Conservation (phyloP, 2,113 vertebrate genomes). For the Ariopsis seemanni region DNA sequence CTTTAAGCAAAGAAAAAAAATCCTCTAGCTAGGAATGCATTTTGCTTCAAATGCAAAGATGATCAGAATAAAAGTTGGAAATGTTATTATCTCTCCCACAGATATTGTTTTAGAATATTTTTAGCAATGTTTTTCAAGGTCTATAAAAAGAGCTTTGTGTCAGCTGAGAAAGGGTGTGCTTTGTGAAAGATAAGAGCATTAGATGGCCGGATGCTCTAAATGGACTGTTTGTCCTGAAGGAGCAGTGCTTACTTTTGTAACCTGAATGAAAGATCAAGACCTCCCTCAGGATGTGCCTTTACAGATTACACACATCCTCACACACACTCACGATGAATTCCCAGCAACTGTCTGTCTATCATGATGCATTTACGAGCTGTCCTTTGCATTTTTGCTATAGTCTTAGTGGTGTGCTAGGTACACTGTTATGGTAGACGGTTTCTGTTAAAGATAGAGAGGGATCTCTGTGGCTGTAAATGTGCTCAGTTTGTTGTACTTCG, state of each 20-base stretch:
- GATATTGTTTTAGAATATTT: constrained; percentile 12
- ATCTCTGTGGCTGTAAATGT: background rate
- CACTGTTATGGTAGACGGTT: background rate
- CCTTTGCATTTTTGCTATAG: background rate
- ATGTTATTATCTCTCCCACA: background rate
- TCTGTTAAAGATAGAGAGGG: background rate
- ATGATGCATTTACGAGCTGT: background rate
- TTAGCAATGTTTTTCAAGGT: constrained; percentile 9
- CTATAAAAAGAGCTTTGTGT: background rate
- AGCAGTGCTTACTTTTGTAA: constrained; percentile 23
- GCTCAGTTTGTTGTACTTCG: background rate
- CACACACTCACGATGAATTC: background rate
- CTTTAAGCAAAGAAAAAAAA: background rate
- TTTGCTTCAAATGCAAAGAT: background rate
- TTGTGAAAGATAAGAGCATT: constrained; percentile 44
- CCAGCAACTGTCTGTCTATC: background rate
- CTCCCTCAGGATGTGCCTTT: constrained; percentile 34
- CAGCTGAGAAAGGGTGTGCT: constrained; percentile 12
- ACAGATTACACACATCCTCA: constrained; percentile 31
- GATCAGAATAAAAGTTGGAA: background rate
- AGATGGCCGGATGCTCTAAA: constrained; percentile 36
- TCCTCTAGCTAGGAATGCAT: background rate
- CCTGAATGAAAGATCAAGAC: constrained; percentile 20
- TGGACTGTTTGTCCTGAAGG: constrained; percentile 37
- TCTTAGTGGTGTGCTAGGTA: background rate